These are phyloP conservation scores for Ophioderma brevispina DNA, from an alignment of 35 echinoderm and acorn worm species.

Conservation along the genomic window DNA sequence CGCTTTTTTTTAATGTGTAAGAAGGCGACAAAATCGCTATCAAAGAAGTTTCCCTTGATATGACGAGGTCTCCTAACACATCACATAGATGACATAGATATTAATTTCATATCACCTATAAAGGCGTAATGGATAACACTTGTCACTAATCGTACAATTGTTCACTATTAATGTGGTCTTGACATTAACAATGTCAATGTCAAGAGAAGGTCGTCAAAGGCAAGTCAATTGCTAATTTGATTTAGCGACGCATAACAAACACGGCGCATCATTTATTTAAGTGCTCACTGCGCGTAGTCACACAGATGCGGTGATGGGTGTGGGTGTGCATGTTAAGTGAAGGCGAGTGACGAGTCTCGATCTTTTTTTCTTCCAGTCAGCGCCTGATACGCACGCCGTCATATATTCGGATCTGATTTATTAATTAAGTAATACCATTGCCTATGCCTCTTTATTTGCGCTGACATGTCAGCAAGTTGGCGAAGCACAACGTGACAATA, in stretches of 20 bases:
- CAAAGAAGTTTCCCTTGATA: too few relatives aligned
- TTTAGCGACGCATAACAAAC: not conserved
- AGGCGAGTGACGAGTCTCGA: too few relatives aligned
- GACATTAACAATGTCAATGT: not conserved
- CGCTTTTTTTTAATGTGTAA: too few relatives aligned
- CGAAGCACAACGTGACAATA: slow-evolving; percentile 1
- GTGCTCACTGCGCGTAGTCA: not conserved
- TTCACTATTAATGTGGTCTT: not conserved
- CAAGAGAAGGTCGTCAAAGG: not conserved
- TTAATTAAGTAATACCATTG: slow-evolving; percentile 48
- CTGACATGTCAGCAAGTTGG: slow-evolving; percentile 31
- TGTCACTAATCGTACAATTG: too few relatives aligned
- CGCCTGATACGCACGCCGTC: not conserved
- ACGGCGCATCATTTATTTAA: not conserved
- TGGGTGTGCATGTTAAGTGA: not conserved
- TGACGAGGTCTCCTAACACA: too few relatives aligned
- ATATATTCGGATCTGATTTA: slow-evolving; percentile 42
- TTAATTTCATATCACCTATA: too few relatives aligned
- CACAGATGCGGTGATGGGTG: not conserved
- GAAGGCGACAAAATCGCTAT: too few relatives aligned
- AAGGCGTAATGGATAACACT: too few relatives aligned
- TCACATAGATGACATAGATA: too few relatives aligned
- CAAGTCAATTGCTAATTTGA: not conserved
- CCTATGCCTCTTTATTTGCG: slow-evolving; percentile 30
- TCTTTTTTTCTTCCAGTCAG: too few relatives aligned